A percentile compares a stretch with the other conserved stretches of the same genome.
Evolutionary conservation across 2,888 invertebrate species (phyloP).

Genomic region (Ophion costatus): DNA sequence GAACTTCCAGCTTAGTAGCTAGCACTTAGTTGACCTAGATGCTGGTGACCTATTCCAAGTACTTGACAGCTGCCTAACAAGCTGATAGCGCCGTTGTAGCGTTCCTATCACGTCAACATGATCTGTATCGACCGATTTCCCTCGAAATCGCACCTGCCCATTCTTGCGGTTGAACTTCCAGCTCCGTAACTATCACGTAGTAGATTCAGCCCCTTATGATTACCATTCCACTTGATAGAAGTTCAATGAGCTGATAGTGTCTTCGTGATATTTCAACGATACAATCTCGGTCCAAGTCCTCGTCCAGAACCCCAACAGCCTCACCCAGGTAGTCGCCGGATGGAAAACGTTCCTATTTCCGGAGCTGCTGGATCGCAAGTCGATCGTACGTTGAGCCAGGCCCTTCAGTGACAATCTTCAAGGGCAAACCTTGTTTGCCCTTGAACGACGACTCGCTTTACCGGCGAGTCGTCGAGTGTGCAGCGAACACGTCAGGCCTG

Average conservation of each 20-base stretch:
- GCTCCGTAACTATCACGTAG: not conserved
- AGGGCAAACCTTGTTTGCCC: too few species aligned
- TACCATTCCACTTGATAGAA: not conserved
- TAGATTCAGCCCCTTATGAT: not conserved
- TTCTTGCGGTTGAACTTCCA: not conserved
- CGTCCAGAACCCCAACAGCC: too few species aligned
- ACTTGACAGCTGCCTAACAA: not conserved
- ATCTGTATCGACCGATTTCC: not conserved
- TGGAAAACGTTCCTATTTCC: not conserved
- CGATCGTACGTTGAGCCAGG: too few species aligned
- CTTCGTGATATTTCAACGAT: too few species aligned
- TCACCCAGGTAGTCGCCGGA: not conserved
- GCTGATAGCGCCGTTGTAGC: too few species aligned
- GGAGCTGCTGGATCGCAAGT: too few species aligned
- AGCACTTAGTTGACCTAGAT: not conserved
- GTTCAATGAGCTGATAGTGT: too few species aligned
- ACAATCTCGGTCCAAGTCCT: too few species aligned
- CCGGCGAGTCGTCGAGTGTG: slow-evolving; percentile 36
- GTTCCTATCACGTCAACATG: not conserved
- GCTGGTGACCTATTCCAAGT: not conserved
- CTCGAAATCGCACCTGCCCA: not conserved
- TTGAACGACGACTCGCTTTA: not conserved
- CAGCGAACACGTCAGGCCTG: not conserved
- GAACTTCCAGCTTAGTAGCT: not conserved
- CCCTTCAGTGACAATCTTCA: too few species aligned